phyloP scores from a whole-genome alignment of 2,888 invertebrate species.

The Amorpha juglandis region DNA sequence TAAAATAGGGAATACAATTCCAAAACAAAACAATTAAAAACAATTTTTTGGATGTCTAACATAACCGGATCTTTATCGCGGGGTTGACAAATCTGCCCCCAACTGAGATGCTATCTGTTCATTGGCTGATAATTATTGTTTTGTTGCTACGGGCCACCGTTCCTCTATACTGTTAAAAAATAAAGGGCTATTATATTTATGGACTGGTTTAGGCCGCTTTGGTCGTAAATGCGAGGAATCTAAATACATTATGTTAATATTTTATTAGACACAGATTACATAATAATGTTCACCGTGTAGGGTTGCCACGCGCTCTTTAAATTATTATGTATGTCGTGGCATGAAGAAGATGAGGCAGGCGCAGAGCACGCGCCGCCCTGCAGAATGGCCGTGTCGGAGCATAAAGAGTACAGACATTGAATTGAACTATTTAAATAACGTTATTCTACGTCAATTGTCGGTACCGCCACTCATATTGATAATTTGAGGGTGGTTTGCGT shows the following conservation, averaged over 20 bases:
- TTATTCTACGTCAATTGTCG: too few species aligned
- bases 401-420: too few species aligned
- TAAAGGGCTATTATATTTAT: slow-evolving; percentile 17
- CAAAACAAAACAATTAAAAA: too few species aligned
- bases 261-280: neutral
- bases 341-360: too few species aligned
- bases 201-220: neutral
- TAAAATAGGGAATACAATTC: too few species aligned
- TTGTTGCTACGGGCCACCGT: slow-evolving; percentile 29
- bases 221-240: neutral
- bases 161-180: slow-evolving; percentile 21
- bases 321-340: too few species aligned
- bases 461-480: too few species aligned
- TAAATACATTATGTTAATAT: neutral
- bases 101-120: slow-evolving; percentile 28
- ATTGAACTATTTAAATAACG: too few species aligned
- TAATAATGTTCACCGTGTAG: neutral
- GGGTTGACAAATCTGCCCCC: neutral
- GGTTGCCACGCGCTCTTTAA: neutral
- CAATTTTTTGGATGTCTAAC: neutral
- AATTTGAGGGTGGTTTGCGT: too few species aligned
- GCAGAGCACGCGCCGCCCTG: too few species aligned
- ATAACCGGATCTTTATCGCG: neutral
- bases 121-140: slow-evolving; percentile 33
- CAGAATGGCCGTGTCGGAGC: too few species aligned